phyloP scores from a whole-genome alignment of 1,140 invertebrate genomes.

The Orius laevigatus region DNA sequence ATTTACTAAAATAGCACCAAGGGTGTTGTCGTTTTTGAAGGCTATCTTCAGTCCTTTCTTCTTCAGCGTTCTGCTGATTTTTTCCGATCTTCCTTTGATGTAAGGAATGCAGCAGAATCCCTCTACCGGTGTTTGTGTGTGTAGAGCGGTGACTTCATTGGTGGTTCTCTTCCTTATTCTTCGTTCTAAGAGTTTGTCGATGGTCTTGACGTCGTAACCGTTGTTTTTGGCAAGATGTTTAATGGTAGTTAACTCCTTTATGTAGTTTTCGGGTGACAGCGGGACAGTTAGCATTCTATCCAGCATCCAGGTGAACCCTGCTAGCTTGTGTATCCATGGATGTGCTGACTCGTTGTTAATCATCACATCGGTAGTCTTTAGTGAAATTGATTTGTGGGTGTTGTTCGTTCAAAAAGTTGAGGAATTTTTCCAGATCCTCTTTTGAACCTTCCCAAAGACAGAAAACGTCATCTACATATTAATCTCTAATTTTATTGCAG shows the following conservation, averaged over 20 bases:
- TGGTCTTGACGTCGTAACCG: background rate
- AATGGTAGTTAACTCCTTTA: background rate
- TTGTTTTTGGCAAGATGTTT: conserved; percentile 2
- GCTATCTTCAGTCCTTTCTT: too few relatives aligned
- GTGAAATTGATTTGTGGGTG: conserved; percentile 9
- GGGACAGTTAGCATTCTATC: background rate
- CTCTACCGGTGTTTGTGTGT: too few relatives aligned
- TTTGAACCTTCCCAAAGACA: background rate
- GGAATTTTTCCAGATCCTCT: background rate
- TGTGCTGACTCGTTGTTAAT: background rate
- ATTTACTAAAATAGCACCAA: too few relatives aligned
- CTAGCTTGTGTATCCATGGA: background rate
- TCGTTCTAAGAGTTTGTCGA: background rate
- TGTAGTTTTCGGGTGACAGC: background rate
- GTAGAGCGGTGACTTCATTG: too few relatives aligned
- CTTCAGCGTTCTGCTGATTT: too few relatives aligned
- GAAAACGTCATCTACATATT: conserved; percentile 6
- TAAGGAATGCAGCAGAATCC: too few relatives aligned
- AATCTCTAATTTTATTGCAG: too few relatives aligned
- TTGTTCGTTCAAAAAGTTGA: background rate
- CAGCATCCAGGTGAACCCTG: conserved; percentile 1
- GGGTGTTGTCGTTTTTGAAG: too few relatives aligned
- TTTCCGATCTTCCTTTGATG: too few relatives aligned
- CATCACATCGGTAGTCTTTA: background rate
- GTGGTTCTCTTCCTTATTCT: too few relatives aligned